Percentiles rank a stretch among this genome's conserved stretches.
phyloP scores from a whole-genome alignment of 1,140 invertebrate species.

The Branchinecta lindahli region DNA sequence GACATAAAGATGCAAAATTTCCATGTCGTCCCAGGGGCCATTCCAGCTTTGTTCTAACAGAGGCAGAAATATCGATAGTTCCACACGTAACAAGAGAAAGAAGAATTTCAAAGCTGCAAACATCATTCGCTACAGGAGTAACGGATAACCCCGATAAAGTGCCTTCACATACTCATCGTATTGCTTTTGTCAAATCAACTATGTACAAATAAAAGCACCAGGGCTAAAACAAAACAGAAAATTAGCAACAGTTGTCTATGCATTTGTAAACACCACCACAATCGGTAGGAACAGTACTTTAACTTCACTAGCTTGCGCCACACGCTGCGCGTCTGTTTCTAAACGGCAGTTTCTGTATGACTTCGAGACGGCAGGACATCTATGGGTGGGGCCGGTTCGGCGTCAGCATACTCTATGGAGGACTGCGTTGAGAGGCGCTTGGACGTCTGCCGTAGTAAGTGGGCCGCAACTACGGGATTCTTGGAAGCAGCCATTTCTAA shows the following conservation, averaged over 20 bases:
- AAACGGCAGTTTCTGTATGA: constrained; percentile 82
- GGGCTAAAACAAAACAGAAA: too few species aligned
- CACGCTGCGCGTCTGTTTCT: constrained; percentile 30
- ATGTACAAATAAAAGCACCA: not conserved
- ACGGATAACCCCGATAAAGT: too few species aligned
- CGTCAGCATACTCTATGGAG: constrained; percentile 78
- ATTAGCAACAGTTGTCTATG: too few species aligned
- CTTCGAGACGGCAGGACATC: constrained; percentile 59
- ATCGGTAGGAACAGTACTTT: constrained; percentile 1
- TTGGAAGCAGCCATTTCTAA: constrained; percentile 53
- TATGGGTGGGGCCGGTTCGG: constrained; percentile 44
- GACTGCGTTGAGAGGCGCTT: constrained; percentile 77
- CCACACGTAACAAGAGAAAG: too few species aligned
- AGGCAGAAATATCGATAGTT: too few species aligned
- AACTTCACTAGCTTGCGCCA: not conserved
- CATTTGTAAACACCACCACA: too few species aligned
- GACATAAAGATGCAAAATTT: too few species aligned
- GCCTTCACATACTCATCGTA: not conserved
- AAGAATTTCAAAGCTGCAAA: too few species aligned
- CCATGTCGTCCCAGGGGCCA: too few species aligned
- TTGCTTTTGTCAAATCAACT: not conserved
- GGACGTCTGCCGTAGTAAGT: constrained; percentile 73
- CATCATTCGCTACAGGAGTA: too few species aligned
- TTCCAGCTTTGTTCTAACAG: too few species aligned
- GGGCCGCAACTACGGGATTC: constrained; percentile 69